These are phyloP conservation scores for Avahi laniger DNA, from an alignment of 2,797 vertebrate species.

Conservation along the genomic window DNA sequence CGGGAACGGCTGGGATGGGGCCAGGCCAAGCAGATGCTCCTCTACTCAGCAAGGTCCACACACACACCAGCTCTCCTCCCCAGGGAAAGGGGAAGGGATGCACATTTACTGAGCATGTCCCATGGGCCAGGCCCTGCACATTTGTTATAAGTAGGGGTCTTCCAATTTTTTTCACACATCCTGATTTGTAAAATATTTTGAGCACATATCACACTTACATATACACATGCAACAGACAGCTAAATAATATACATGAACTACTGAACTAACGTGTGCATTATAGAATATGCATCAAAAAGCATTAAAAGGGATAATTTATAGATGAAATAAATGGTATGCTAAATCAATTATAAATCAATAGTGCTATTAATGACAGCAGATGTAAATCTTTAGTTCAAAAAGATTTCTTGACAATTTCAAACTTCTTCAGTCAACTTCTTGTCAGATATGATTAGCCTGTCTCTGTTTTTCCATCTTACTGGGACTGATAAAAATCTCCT, in stretches of 20 bases:
- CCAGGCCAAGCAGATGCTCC: not conserved
- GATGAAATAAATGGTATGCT: not conserved
- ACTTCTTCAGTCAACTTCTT: not conserved
- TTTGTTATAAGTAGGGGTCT: not conserved
- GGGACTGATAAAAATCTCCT: not conserved
- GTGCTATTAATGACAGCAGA: not conserved
- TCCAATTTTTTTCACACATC: not conserved
- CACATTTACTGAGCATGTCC: not conserved
- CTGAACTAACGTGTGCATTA: not conserved
- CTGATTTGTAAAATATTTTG: constrained; percentile 3
- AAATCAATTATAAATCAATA: not conserved
- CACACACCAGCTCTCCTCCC: not conserved
- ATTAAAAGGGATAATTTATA: not conserved
- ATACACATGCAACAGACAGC: not conserved
- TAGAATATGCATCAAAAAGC: not conserved
- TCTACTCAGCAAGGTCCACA: not conserved
- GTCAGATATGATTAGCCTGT: not conserved
- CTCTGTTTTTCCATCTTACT: not conserved
- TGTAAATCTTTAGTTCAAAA: not conserved
- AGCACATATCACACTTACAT: not conserved
- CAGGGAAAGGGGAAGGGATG: not conserved
- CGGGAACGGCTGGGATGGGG: not conserved
- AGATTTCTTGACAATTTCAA: not conserved
- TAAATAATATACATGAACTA: not conserved
- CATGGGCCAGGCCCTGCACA: not conserved